Percentiles rank a stretch among this genome's conserved stretches.
phyloP scores from a whole-genome alignment of 2,888 invertebrate genomes.

The Mimachlamys varia region DNA sequence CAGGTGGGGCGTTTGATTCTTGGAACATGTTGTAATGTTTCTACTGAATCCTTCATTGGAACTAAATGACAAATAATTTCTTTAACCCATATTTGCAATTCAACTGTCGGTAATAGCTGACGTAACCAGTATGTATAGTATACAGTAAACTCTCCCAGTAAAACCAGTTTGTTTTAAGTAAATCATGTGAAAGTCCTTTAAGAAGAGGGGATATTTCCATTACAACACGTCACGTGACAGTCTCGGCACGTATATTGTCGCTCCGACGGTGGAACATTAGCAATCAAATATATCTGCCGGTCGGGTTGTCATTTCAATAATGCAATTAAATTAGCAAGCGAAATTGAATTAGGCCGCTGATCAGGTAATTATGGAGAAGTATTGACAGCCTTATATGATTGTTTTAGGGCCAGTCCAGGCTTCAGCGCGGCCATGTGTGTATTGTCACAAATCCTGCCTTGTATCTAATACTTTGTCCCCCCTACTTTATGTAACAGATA shows the following conservation, averaged over 20 bases:
- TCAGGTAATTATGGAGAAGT: neutral
- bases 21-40: too few relatives aligned
- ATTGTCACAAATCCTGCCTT: neutral
- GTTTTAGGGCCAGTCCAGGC: neutral
- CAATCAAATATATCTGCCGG: conserved; percentile 20
- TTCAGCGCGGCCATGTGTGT: neutral
- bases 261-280: neutral
- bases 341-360: conserved; percentile 16
- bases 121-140: too few relatives aligned
- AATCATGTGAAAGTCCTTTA: neutral
- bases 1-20: too few relatives aligned
- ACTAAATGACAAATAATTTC: too few relatives aligned
- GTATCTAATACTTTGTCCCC: neutral
- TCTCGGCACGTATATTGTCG: neutral
- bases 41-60: too few relatives aligned
- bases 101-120: too few relatives aligned
- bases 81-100: too few relatives aligned
- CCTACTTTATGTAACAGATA: neutral
- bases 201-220: neutral
- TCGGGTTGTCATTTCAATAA: neutral
- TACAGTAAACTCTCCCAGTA: neutral
- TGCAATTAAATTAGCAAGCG: neutral
- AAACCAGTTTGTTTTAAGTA: neutral
- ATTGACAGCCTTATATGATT: conserved; percentile 14
- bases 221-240: neutral